Base-by-base conservation (phyloP, 2,113 vertebrate genomes). In the Odontophorus gujanensis region DNA sequence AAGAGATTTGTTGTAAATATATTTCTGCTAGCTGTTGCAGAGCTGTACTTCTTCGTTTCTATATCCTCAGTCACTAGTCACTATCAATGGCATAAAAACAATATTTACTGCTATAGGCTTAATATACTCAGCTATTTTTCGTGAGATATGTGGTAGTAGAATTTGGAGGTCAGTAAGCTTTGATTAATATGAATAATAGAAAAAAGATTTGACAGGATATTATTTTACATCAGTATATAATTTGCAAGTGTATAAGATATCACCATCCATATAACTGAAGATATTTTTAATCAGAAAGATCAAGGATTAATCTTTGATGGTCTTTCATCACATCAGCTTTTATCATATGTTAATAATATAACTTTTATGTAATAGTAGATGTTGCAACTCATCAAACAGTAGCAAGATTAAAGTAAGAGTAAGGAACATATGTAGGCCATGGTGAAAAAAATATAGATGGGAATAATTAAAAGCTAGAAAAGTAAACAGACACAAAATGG, bases 331-430 rank as follows among this genome's bases (percentile, higher is more conserved):
- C 61, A 92, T 84, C 72, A 85, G 83, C 73, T 93, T 96, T 94
- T 89, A 90, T 93, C 82, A 40, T 86, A 85, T 92, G 72, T 91
- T 95, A 92, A 95, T 91, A 90, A 84, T 74, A 75, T 48, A 92
- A 92, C 71, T 93, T 91, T 85, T 95, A 89, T 93, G 94, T 77
- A 90, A 91, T 76, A 75, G 65, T 86, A 89, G 88, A 85, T 89
- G 71, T 72, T 94, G 62, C 59, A 94, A 81, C 38, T 89, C 92
- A 96, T 93, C 93, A 96, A 95, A 86, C 38, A 65, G 87, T 25
- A 75, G 26, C 86, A 94, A 95, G 91, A 97, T 89, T 89, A 96
- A 96, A 94, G 91, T 69, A 91, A 88, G 63, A 67, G 86, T 78
- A 84, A 78, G 48, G 77, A 95, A 94, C 85, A 88, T 85, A 94